These are phyloP conservation scores for Ictalurus punctatus DNA, from an alignment of 2,113 vertebrate genomes.

Conservation along the genomic window DNA sequence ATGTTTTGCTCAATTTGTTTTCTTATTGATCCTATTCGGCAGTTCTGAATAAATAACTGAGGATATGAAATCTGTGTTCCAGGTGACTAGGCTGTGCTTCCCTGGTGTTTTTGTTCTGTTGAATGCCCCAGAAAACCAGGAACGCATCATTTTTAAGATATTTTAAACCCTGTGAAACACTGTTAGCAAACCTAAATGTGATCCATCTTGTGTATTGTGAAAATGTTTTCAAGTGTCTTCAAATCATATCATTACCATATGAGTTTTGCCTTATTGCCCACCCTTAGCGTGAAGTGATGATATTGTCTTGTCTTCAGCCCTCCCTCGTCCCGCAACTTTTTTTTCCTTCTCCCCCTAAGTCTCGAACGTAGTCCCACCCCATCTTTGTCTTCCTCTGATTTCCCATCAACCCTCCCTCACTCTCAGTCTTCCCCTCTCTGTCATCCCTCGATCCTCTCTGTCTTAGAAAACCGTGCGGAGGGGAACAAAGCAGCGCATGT, in stretches of 20 bases:
- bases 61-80: too few relatives aligned
- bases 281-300: not conserved
- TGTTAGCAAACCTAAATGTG: not conserved
- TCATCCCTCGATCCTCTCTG: slow-evolving; percentile 47
- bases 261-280: not conserved
- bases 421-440: not conserved
- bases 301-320: slow-evolving; percentile 2
- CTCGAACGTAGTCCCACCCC: not conserved
- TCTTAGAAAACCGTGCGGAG: slow-evolving; percentile 33
- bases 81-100: not conserved
- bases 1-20: too few relatives aligned
- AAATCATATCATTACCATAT: slow-evolving; percentile 6
- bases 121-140: not conserved
- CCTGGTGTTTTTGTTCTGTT: not conserved
- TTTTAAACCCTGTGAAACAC: not conserved
- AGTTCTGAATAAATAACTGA: too few relatives aligned
- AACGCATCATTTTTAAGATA: not conserved
- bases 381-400: slow-evolving; percentile 17
- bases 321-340: not conserved
- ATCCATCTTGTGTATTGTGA: not conserved
- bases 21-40: too few relatives aligned
- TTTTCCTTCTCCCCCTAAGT: not conserved
- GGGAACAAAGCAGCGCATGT: slow-evolving; percentile 51
- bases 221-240: not conserved
- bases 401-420: slow-evolving; percentile 15